Evolutionary conservation across 1,140 invertebrate genomes (phyloP), one percentile per base, ranked within the genome.

Genomic region (Sarcophaga peregrina): DNA sequence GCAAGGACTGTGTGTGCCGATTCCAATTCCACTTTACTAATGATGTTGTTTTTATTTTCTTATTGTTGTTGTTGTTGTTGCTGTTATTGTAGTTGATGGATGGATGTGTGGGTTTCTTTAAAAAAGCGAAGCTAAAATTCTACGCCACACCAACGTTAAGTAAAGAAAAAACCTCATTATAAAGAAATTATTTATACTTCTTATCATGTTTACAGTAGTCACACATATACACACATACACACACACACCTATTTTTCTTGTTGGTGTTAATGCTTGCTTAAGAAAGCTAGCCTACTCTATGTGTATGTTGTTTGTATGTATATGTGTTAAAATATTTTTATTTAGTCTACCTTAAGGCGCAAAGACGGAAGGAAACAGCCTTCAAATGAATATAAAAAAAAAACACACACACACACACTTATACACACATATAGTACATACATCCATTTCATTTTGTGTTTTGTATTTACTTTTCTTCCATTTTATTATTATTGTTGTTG

Each of bases 131-230:
- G 15, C 15, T 5, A 68, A 15, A 72, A 72, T n/a, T 25, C 62
- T 17, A 72, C 17, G 37, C 17, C 46, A 46, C 45, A 20, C n/a
- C 17, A 52, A 78, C n/a, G 5, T 76, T 17, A 48, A 76, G 74
- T 17, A 3, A 72, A n/a, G n/a, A n/a, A 17, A 48, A 76, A 52
- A 50, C 47, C 75, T 78, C 75, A 78, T 78, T 78, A 78, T 50
- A 78, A 78, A 78, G n/a, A 47, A 20, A 78, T 78, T 78, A 78
- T 78, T 47, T 76, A 17, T 76, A 76, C 74, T 47, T 72, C 37
- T 25, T 37, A 37, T n/a, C n/a, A n/a, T 37, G 25, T 37, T 37
- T 37, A 37, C 37, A 72, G 10, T 72, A 20, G n/a, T 20, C 20
- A 72, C 62, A 72, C 74, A 11, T 76, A 47, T 76, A 47, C 62